phyloP scores from a whole-genome alignment of 2,113 vertebrate genomes.

The Hiodon alosoides region DNA sequence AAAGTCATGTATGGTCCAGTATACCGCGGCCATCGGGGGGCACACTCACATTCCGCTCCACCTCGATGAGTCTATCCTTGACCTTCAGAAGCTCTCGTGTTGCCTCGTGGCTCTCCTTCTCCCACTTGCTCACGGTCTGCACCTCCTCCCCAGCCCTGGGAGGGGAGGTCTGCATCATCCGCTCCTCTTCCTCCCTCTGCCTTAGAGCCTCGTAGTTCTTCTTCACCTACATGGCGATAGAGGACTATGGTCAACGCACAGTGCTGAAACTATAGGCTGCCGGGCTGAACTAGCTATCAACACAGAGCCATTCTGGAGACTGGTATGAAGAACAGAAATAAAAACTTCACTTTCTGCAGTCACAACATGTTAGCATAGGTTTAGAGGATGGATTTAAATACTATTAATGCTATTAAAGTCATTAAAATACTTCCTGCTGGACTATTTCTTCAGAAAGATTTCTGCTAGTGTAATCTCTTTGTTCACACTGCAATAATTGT shows the following conservation, averaged over 20 bases:
- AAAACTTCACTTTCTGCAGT: background rate
- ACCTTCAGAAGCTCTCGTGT: constrained; percentile 91
- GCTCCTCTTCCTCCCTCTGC: constrained; percentile 94
- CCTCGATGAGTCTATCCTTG: constrained; percentile 94
- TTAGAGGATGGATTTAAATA: too few relatives aligned
- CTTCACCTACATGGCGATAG: constrained; percentile 74
- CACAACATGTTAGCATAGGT: background rate
- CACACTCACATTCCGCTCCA: constrained; percentile 89
- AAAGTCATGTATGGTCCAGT: background rate
- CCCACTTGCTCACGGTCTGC: constrained; percentile 76
- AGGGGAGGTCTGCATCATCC: constrained; percentile 80
- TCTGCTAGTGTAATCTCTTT: background rate
- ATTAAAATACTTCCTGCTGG: too few relatives aligned
- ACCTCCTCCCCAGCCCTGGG: constrained; percentile 69
- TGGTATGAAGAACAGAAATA: background rate
- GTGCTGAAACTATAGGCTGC: too few relatives aligned
- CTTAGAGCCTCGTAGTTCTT: constrained; percentile 97
- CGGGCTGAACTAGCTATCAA: too few relatives aligned
- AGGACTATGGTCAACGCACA: background rate
- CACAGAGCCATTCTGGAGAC: too few relatives aligned
- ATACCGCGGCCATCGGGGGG: too few relatives aligned
- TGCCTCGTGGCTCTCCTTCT: constrained; percentile 88
- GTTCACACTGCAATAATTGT: background rate
- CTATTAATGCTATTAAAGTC: too few relatives aligned
- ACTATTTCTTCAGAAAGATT: background rate